phyloP scores from a whole-genome alignment of 2,888 invertebrate genomes.

The Stenotaenia linearis region DNA sequence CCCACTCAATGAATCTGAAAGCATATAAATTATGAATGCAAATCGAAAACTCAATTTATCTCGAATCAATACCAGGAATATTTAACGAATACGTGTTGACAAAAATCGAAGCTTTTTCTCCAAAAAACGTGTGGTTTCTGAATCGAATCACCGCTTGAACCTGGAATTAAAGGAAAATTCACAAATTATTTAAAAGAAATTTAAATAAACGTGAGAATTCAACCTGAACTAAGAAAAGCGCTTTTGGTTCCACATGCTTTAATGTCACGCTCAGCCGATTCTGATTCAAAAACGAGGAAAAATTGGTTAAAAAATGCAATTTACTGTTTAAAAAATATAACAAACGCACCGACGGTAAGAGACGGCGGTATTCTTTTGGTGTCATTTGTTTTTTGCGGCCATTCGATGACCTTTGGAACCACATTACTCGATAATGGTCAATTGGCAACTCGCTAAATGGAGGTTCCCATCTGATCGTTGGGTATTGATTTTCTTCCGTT shows the following conservation, averaged over 20 bases:
- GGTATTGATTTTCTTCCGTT: background rate
- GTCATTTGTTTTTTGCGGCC: background rate
- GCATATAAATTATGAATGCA: background rate
- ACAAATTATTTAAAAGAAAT: too few relatives aligned
- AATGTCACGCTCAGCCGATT: constrained; percentile 7
- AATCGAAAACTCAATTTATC: background rate
- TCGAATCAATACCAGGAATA: background rate
- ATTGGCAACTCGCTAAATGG: constrained; percentile 26
- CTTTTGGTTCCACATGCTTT: background rate
- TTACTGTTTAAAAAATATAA: background rate
- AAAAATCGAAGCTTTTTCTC: constrained; percentile 17
- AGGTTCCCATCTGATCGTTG: background rate
- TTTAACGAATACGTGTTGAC: constrained; percentile 6
- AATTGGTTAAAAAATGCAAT: background rate
- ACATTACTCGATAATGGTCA: background rate
- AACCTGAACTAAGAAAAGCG: background rate
- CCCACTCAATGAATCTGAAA: background rate
- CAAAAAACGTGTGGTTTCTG: background rate
- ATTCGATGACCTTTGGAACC: background rate
- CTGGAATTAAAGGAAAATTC: too few relatives aligned
- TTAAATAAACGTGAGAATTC: too few relatives aligned
- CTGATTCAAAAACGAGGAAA: background rate
- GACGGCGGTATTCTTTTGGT: background rate
- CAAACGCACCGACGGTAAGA: background rate
- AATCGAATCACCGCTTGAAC: constrained; percentile 1